Base-by-base conservation (phyloP, 2,888 invertebrate species). In the Teleiodes luculella region DNA sequence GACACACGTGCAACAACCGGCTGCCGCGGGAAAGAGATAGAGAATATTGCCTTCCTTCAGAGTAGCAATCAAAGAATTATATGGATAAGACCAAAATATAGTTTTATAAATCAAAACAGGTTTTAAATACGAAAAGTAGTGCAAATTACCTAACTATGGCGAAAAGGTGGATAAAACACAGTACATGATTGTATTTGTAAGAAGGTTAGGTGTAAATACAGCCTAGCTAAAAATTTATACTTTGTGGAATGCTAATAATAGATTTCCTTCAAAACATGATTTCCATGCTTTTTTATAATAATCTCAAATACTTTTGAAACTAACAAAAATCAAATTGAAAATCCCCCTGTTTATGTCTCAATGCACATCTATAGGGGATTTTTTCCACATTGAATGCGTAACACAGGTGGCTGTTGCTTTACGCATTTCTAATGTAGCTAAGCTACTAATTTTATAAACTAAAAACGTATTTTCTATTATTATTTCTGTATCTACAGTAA, bases 1-100 rank as follows among this genome's bases (percentile, higher is more conserved):
- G 69, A 67, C 69, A 86, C 88, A 88, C 88, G 88, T 88, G 88
- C 88, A 86, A 74, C 72, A 73, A 75, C 76, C 78, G 81, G 71
- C 72, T 78, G 80, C 72, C 74, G 67, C 63, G 63, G 36, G 78
- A 83, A 58, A 39, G 79, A 66, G 83, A 82, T 28, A 56, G 49
- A 36, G 20, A 52, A 62, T 64, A 55, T 24, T 28, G 54, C 61
- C 61, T 60, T 79, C 73, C 63, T 70, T 7, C 59, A 69, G 66
- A 61, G 65, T 72, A 62, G 78, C 76, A 80, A 77, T 72, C 69
- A 60, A 68, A 67, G 70, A 59, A 57, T 74, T 73, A 57, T 65
- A 62, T 82, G 82, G 87, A 86, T 73, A 53, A 46, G 31, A 41
- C 10, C n/a, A 33, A 33, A 3, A 2, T 33, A 33, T 5, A n/a